Conservation (phyloP, 2,113 vertebrate species). For the Fregata magnificens region DNA sequence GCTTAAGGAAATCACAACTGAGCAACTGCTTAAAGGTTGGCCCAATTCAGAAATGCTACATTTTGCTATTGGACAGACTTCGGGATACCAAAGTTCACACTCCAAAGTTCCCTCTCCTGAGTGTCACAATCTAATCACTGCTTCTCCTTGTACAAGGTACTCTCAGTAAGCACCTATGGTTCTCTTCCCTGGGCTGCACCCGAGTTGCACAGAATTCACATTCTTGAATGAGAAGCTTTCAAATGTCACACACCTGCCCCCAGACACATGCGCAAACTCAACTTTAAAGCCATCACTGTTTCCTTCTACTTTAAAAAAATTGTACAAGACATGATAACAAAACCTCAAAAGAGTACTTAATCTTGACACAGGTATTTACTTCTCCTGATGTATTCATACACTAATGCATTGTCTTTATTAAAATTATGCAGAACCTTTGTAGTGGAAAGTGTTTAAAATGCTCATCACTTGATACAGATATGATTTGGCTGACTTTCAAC, state of each 20-base stretch:
- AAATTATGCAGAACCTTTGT: not conserved
- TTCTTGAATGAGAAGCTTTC: not conserved
- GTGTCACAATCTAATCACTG: not conserved
- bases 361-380: not conserved
- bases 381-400: too few relatives aligned
- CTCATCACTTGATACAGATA: not conserved
- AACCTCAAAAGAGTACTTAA: not conserved
- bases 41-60: not conserved
- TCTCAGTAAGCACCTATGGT: not conserved
- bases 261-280: not conserved
- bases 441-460: not conserved
- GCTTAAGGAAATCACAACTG: not conserved
- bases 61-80: not conserved
- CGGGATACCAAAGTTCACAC: not conserved
- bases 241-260: accelerated
- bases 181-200: not conserved
- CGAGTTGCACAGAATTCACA: not conserved
- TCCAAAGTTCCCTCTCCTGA: not conserved
- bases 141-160: not conserved
- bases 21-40: not conserved
- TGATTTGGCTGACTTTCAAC: not conserved
- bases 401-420: not conserved
- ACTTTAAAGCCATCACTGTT: not conserved
- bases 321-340: not conserved
- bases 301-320: not conserved